These are phyloP conservation scores for Empis stercorea DNA, from an alignment of 2,888 invertebrate species.

Conservation along the genomic window DNA sequence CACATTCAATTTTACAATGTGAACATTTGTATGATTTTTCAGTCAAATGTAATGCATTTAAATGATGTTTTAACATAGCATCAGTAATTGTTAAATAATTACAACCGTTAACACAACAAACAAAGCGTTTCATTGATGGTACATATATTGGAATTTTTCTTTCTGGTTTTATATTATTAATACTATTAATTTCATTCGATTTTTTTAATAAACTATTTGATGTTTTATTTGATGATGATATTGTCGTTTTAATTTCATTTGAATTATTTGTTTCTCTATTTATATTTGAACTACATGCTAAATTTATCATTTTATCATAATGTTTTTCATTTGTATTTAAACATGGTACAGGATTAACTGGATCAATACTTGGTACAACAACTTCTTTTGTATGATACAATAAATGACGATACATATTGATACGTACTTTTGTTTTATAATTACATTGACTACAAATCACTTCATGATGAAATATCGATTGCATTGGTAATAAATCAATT, in stretches of 20 bases:
- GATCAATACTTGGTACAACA: conserved; percentile 51
- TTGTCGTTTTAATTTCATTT: background rate
- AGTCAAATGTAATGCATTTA: conserved; percentile 55
- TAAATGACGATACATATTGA: conserved; percentile 59
- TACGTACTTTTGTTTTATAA: conserved; percentile 54
- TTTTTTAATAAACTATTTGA: conserved; percentile 21
- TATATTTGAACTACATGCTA: conserved; percentile 54
- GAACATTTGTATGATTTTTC: conserved; percentile 50
- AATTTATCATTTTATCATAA: conserved; percentile 75
- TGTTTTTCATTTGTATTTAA: conserved; percentile 63
- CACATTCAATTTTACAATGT: conserved; percentile 51
- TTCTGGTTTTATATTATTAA: conserved; percentile 3
- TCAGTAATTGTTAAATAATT: conserved; percentile 59
- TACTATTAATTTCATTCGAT: conserved; percentile 15
- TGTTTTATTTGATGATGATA: background rate
- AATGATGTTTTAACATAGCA: conserved; percentile 55
- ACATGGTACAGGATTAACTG: conserved; percentile 72
- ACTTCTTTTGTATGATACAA: conserved; percentile 45
- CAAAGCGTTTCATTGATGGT: conserved; percentile 44
- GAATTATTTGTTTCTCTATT: conserved; percentile 18
- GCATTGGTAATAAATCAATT: conserved; percentile 48
- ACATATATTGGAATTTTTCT: conserved; percentile 38
- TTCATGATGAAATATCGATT: conserved; percentile 47
- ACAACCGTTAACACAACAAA: conserved; percentile 59
- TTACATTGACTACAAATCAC: conserved; percentile 53